Conservation (phyloP, 2,888 invertebrate species). For the Lydus trimaculatus region DNA sequence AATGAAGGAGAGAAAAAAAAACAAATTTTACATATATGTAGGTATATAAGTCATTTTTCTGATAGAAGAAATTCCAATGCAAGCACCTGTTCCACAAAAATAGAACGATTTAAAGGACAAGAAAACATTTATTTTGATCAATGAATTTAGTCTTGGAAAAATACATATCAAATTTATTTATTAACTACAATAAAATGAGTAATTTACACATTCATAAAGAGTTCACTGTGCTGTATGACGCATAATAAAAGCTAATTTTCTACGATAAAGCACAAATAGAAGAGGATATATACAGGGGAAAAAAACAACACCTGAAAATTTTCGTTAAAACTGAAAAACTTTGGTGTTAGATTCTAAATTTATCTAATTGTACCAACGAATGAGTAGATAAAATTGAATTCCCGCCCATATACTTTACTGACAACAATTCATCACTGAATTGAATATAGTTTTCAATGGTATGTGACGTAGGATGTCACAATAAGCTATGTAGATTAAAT, state of each 20-base stretch:
- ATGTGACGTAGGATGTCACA: too few relatives aligned
- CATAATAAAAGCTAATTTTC: conserved; percentile 28
- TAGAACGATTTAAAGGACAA: neutral
- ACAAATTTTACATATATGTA: neutral
- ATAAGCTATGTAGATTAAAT: too few relatives aligned
- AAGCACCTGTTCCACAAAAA: neutral
- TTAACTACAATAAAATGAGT: conserved; percentile 27
- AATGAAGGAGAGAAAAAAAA: neutral
- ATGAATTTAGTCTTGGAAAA: neutral
- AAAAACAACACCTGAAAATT: neutral
- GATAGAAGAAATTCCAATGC: neutral
- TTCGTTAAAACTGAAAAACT: too few relatives aligned
- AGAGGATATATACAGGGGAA: too few relatives aligned
- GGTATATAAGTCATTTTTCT: neutral
- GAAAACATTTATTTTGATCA: neutral
- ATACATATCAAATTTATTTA: conserved; percentile 10
- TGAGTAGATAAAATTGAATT: too few relatives aligned
- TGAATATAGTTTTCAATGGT: too few relatives aligned
- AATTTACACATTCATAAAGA: conserved; percentile 28
- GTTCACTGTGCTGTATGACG: conserved; percentile 27
- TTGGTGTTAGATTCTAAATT: too few relatives aligned
- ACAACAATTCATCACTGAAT: too few relatives aligned
- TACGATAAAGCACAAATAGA: too few relatives aligned
- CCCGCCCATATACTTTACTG: too few relatives aligned
- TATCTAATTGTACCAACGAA: too few relatives aligned